Percentiles rank a stretch among this genome's conserved stretches.
Conservation (phyloP, 2,888 invertebrate species). For the Laothoe populi region DNA sequence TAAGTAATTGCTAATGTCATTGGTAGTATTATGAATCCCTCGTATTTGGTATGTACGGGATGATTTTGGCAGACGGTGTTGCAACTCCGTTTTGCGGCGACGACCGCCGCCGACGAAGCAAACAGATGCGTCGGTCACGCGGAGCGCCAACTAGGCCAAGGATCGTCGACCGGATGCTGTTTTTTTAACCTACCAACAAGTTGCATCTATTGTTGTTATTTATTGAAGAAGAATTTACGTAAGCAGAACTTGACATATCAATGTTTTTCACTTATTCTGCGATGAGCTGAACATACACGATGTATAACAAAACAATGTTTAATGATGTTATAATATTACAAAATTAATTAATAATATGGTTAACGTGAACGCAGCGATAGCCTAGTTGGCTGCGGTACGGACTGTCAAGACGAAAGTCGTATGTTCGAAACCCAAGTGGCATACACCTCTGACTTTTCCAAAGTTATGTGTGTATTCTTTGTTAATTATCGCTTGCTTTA, state of each 20-base stretch:
- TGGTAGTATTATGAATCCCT: slow-evolving; percentile 1
- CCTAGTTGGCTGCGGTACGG: too few species aligned
- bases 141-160: slow-evolving; percentile 69
- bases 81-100: slow-evolving; percentile 45
- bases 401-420: too few species aligned
- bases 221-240: background rate
- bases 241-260: slow-evolving; percentile 1
- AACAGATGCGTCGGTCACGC: slow-evolving; percentile 69
- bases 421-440: too few species aligned
- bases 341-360: too few species aligned
- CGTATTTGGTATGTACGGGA: slow-evolving; percentile 37
- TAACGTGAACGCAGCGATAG: too few species aligned
- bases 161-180: slow-evolving; percentile 66
- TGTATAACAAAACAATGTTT: background rate
- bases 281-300: background rate
- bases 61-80: slow-evolving; percentile 51
- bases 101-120: slow-evolving; percentile 44
- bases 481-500: too few species aligned
- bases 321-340: too few species aligned
- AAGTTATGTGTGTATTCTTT: too few species aligned
- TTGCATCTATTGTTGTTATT: slow-evolving; percentile 44
- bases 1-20: background rate
- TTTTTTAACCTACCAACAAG: slow-evolving; percentile 50
- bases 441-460: too few species aligned
- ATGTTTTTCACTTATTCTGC: slow-evolving; percentile 18